Evolutionary conservation across 2,797 vertebrate genomes (phyloP), one percentile per base, ranked within the genome.

Genomic region (Melanotaenia trifasciata): DNA sequence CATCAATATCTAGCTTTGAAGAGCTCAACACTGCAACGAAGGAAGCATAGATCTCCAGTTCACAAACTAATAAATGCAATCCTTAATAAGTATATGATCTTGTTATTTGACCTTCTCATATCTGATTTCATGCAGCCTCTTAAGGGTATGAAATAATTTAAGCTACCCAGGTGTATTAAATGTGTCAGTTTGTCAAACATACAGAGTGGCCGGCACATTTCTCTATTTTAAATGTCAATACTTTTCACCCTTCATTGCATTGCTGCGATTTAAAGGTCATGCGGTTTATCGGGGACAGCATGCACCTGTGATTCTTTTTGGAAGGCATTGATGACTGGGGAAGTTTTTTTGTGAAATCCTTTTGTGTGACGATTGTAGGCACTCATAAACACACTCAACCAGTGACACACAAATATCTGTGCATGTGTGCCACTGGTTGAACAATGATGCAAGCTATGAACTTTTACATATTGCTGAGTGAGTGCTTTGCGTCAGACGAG

Each of bases 171-270:
- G 58, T 16, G 1, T n/a, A 67, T 56, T 45, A 87, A 77, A 84
- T 63, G 30, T 71, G 72, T 80, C 75, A 62, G 63, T 74, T 70
- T 83, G 83, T 83, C 68, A 77, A 79, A 87, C 76, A 57, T 40
- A 36, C 60, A 61, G 56, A 72, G 20, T 30, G 64, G 68, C 60
- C 22, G 59, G n/a, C 54, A 24, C 57, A 76, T 86, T 84, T 68
- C 62, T 77, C 20, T 22, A 1, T 84, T 80, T 87, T 68, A 89
- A 90, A 92, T 92, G 91, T 87, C 89, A 90, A 73, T 86, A 80
- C 35, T 78, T 74, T 70, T 86, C 77, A 90, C 79, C 81, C 87
- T 28, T 87, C 77, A 56, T 78, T 84, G 86, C 77, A 50, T 71
- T 20, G 72, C 80, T 79, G 64, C 12, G 0, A 79, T 88, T 77